phyloP scores from a whole-genome alignment of 2,113 vertebrate genomes.

The Ochotona curzoniae region DNA sequence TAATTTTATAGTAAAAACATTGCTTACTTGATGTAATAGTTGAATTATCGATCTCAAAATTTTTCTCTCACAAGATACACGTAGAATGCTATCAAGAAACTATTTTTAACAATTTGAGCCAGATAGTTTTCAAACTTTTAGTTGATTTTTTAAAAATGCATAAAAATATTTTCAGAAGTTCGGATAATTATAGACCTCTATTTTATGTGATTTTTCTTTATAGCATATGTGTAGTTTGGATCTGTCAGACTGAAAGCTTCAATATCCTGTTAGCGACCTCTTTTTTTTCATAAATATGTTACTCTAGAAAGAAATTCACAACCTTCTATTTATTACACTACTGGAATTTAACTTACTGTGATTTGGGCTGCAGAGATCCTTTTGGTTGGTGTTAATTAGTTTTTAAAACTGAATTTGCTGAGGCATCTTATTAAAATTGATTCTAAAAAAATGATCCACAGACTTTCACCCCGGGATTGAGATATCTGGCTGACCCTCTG shows the following conservation, averaged over 20 bases:
- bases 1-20: constrained; percentile 36
- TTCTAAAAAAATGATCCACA: neutral
- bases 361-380: constrained; percentile 19
- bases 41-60: constrained; percentile 63
- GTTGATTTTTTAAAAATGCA: constrained; percentile 7
- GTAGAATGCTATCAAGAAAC: neutral
- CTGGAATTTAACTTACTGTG: neutral
- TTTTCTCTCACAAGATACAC: constrained; percentile 62
- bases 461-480: neutral
- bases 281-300: constrained; percentile 10
- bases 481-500: neutral
- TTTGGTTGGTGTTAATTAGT: neutral
- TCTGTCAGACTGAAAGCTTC: neutral
- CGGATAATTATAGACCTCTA: constrained; percentile 12
- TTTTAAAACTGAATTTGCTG: neutral
- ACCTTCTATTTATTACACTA: neutral
- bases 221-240: neutral
- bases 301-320: neutral
- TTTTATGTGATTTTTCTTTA: constrained; percentile 45
- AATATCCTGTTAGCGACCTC: neutral
- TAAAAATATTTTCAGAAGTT: constrained; percentile 64
- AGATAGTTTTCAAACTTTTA: constrained; percentile 28
- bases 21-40: constrained; percentile 57
- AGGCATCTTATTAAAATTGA: constrained; percentile 41
- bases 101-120: constrained; percentile 53